A percentile compares a stretch with the other conserved stretches of the same genome.
These are phyloP conservation scores for Scolopax mira DNA, from an alignment of 2,113 vertebrate species.

Conservation along the genomic window DNA sequence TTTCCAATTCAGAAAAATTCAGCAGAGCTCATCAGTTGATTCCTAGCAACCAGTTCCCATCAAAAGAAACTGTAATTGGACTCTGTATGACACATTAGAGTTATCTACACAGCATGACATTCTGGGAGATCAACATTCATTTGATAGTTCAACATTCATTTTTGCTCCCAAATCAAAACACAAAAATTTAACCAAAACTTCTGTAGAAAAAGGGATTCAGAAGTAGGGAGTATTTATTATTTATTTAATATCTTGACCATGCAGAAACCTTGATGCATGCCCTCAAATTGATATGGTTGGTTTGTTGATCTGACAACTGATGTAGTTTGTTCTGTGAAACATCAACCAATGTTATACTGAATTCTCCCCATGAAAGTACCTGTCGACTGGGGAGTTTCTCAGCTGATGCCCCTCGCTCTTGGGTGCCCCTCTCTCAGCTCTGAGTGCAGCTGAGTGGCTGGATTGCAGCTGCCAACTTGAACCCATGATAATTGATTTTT, in stretches of 20 bases:
- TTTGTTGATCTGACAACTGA: neutral
- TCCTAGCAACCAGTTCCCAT: neutral
- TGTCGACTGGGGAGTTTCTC: neutral
- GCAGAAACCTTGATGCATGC: neutral
- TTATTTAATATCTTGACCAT: neutral
- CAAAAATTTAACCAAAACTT: neutral
- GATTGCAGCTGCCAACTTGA: neutral
- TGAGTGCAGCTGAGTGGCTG: neutral
- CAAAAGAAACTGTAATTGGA: neutral
- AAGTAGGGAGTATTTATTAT: neutral
- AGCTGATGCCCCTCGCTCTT: neutral
- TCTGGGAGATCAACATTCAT: neutral
- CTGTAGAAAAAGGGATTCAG: neutral
- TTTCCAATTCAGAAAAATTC: neutral
- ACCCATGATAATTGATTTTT: neutral
- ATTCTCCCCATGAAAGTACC: neutral
- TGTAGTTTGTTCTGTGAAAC: neutral
- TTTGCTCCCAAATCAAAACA: neutral
- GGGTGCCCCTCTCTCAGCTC: neutral
- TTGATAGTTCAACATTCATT: neutral
- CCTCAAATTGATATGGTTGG: rapidly evolving
- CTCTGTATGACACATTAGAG: neutral
- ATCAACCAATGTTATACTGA: neutral
- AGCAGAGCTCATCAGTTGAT: neutral
- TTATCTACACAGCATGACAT: neutral